Percentiles rank a stretch among this genome's conserved stretches.
Conservation (phyloP, 2,113 vertebrate species). For the Bungarus multicinctus region DNA sequence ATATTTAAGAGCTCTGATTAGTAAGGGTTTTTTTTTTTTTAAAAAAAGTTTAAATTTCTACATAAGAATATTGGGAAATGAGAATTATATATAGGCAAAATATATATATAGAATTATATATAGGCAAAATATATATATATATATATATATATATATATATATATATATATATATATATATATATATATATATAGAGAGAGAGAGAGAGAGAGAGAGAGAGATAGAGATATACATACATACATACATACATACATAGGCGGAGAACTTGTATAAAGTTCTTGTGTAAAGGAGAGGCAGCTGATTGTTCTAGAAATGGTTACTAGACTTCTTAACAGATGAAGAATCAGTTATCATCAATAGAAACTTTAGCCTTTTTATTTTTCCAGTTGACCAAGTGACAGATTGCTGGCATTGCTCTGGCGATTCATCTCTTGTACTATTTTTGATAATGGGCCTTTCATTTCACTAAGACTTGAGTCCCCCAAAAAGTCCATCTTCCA, state of each 20-base stretch:
- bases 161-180: too few species aligned
- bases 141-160: too few species aligned
- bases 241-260: not conserved
- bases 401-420: not conserved
- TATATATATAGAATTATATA: not conserved
- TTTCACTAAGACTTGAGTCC: not conserved
- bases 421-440: not conserved
- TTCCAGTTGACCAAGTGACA: not conserved
- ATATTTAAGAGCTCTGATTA: not conserved
- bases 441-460: not conserved
- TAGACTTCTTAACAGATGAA: not conserved
- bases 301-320: not conserved
- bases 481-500: not conserved
- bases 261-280: not conserved
- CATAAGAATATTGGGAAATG: not conserved
- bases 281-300: not conserved
- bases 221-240: too few species aligned
- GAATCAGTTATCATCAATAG: not conserved
- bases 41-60: not conserved
- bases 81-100: not conserved
- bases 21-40: not conserved
- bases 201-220: too few species aligned
- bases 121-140: too few species aligned
- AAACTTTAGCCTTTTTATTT: not conserved
- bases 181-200: too few species aligned